Evolutionary conservation across 1,140 invertebrate genomes (phyloP), one percentile per base, ranked within the genome.

Genomic region (Oncopodura yosiiana): DNA sequence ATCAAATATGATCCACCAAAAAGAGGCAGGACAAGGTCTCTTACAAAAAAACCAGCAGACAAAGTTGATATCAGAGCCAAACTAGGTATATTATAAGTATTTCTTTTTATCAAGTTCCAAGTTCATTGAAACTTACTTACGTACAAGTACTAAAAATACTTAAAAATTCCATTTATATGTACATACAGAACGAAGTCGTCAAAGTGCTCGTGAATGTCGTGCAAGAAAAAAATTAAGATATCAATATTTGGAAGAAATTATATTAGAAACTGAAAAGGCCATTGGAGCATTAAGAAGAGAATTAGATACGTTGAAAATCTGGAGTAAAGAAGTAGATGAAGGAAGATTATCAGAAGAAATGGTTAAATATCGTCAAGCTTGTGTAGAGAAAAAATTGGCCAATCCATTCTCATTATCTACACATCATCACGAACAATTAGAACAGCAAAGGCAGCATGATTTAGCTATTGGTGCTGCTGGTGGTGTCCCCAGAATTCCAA

Each of bases 191-290:
- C 78, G 92, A 46, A 96, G 92, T 72, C 78, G 93, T 60, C 93
- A 97, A 76, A 94, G 90, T 76, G 94, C 94, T 57, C 78, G 93
- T 65, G 94, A 97, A 76, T 98, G 93, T 71, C 80, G 94, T 61
- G 93, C 93, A 32, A 77, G 94, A 36, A 98, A 98, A 74, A 97
- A 98, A 68, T 77, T 97, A 36, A 78, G 94, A 23, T 95, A 96
- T 71, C 93, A 98, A 71, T 97, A 98, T 71, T 75, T 98, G 49
- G 94, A 97, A 71, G 93, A 98, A 70, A 72, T 97, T 45, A 93
- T 97, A 2, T 77, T 84, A 2, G 88, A 94, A 70, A 75, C 93
- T 56, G 94, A 97, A 70, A 87, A 92, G 65, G 88, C 93, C n/a
- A 91, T 96, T 3, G 75, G 94, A 61, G 78, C 83, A 6, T 73